Conservation (phyloP, 2,113 vertebrate genomes). For the Menidia beryllina region DNA sequence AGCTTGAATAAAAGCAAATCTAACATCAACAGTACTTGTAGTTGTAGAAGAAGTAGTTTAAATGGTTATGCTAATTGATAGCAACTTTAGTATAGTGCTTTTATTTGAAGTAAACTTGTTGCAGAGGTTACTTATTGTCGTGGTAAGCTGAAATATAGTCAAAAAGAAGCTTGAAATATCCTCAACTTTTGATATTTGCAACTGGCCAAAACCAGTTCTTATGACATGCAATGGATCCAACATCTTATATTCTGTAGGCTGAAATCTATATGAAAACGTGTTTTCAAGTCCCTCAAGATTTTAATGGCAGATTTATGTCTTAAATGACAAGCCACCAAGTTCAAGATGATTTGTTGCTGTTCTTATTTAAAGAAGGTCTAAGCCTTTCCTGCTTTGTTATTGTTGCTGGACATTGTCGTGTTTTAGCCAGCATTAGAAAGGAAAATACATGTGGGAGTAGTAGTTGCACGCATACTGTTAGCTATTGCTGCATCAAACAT, state of each 20-base stretch:
- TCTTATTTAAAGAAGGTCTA: background rate
- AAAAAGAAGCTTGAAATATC: background rate
- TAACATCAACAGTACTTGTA: background rate
- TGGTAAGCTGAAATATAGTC: background rate
- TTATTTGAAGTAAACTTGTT: background rate
- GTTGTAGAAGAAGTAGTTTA: background rate
- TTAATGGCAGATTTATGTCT: background rate
- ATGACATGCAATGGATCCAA: conserved; percentile 1
- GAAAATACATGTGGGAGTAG: background rate
- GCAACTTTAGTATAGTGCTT: background rate
- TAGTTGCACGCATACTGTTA: background rate
- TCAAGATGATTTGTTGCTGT: background rate
- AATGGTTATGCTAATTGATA: too few relatives aligned
- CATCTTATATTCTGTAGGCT: too few relatives aligned
- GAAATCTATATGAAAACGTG: too few relatives aligned
- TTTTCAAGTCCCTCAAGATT: too few relatives aligned
- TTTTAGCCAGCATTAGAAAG: background rate
- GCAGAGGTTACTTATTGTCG: too few relatives aligned
- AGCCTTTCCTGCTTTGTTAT: background rate
- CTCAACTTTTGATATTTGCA: background rate
- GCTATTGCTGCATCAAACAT: background rate
- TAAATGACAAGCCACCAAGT: background rate
- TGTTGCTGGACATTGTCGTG: background rate
- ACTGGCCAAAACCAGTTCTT: background rate
- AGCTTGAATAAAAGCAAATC: background rate